Evolutionary conservation across 2,113 vertebrate genomes (phyloP), one percentile per base, ranked within the genome.

Genomic region (Xenopus laevis): DNA sequence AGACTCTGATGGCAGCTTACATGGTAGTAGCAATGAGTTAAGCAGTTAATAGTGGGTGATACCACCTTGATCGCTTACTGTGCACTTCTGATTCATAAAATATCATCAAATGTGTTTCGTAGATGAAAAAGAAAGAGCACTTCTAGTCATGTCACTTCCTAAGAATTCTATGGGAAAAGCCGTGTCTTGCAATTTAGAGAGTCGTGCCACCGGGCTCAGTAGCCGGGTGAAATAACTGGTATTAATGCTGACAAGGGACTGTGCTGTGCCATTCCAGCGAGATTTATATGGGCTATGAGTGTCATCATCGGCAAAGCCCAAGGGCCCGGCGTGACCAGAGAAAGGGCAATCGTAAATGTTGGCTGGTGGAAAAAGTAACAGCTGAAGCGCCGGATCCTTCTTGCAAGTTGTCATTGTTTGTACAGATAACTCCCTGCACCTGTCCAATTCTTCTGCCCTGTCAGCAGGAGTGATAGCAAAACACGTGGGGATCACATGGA

Each of bases 311-410:
- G 27, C 46, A 9, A 23, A 69, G 46, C 59, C 61, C 16, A 47
- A 44, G 4, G 57, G 0, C 50, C 18, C 17, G 53, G 61, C 63
- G 55, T 78, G 76, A 61, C 62, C 33, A 3, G 40, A n/a, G n/a
- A 33, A 7, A 23, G 57, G 11, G 53, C 53, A 55, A 53, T 45
- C 20, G 23, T 27, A 27, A 27, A 27, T 27, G 23, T 2, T 4
- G 23, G 18, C 67, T 16, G 15, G 53, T 58, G 57, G 53, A 13
- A 71, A 60, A 23, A 21, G 46, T 10, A 58, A 71, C 76, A 78
- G 70, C 76, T 78, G 64, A 61, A 10, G 18, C 13, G n/a, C 27
- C 7, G 13, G 11, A 40, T 27, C 70, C 62, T 45, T 33, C 33
- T 0, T 7, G 10, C 15, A 30, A 23, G 20, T 18, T 45, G 67